Base-by-base conservation (phyloP, 2,113 vertebrate species). In the Hirundichthys speculiger region DNA sequence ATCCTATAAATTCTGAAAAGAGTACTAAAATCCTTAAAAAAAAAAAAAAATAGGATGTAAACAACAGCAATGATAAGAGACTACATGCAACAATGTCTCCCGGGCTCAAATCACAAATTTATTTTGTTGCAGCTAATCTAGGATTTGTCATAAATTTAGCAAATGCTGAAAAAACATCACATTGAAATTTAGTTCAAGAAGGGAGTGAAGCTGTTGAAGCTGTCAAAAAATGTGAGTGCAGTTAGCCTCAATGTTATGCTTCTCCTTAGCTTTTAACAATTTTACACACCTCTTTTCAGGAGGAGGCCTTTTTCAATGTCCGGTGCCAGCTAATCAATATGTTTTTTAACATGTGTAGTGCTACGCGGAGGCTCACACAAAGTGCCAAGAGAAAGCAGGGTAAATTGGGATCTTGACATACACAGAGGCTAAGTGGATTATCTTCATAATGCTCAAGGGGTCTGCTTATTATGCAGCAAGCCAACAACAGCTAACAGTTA, bases 351-450 rank as follows among this genome's bases (percentile, higher is more conserved):
- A 64, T 79, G 79, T 76, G 74, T 77, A 88, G 6, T 10, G 6
- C 30, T 2, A 77, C 45, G 53, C 21, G 27, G 16, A 40, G 39
- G 53, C 20, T 45, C 24, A 22, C 16, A 59, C 42, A 59, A 22
- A 51, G 25, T 50, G 50, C 55, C n/a, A 69, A 77, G 2, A 34
- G 51, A 79, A 77, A 80, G 56, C 70, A 80, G 64, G 58, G 54
- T 69, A 69, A 68, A 48, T 64, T 63, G 67, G 42, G 64, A 80
- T 86, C 83, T 77, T 77, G 65, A 83, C 64, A 79, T 65, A 80
- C 71, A 68, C 13, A 65, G 49, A 62, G 55, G 64, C 19, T 83
- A 85, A 88, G 76, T 77, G 82, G 82, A 88, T 89, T 89, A 85
- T 77, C 61, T 61, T 63, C 57, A 72, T 56, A 49, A 67, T 68